Percentiles rank a stretch among this genome's conserved stretches.
These are phyloP conservation scores for Anguilla megastoma DNA, from an alignment of 2,797 vertebrate genomes.

Conservation along the genomic window DNA sequence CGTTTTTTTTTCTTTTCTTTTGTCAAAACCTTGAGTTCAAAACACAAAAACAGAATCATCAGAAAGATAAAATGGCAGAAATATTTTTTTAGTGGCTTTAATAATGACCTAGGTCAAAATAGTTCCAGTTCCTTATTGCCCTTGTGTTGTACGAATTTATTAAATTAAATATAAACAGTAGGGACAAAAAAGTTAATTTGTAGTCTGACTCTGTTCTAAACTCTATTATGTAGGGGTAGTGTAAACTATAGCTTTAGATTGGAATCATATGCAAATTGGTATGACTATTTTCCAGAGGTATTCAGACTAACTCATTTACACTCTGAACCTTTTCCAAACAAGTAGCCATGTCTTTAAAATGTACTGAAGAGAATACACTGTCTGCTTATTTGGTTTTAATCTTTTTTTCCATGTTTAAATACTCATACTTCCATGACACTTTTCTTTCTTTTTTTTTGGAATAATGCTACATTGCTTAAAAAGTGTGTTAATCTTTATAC, in stretches of 20 bases:
- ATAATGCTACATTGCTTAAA: slow-evolving; percentile 13
- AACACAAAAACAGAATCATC: slow-evolving; percentile 22
- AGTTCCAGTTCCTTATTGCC: slow-evolving; percentile 13
- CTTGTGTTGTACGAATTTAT: slow-evolving; percentile 5
- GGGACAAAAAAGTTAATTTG: slow-evolving; percentile 17
- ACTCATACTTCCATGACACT: background rate
- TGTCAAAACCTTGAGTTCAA: slow-evolving; percentile 6
- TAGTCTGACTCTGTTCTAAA: slow-evolving; percentile 20
- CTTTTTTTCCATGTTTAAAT: background rate
- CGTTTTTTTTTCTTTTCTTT: background rate
- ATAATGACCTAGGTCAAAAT: slow-evolving; percentile 13
- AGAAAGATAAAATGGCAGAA: slow-evolving; percentile 6
- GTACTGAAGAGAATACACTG: background rate
- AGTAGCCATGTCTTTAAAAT: slow-evolving; percentile 25
- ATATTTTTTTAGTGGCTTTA: slow-evolving; percentile 27
- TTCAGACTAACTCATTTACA: slow-evolving; percentile 10
- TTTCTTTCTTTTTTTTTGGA: background rate
- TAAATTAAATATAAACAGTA: background rate
- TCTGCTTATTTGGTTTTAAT: slow-evolving; percentile 23
- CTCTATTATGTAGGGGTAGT: slow-evolving; percentile 24
- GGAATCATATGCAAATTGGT: slow-evolving; percentile 16
- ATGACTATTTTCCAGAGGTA: slow-evolving; percentile 22
- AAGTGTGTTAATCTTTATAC: slow-evolving; percentile 1
- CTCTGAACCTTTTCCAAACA: slow-evolving; percentile 24
- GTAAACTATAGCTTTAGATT: background rate